Evolutionary conservation across 2,888 invertebrate genomes (phyloP).

Genomic region (Drosophila bunnanda): DNA sequence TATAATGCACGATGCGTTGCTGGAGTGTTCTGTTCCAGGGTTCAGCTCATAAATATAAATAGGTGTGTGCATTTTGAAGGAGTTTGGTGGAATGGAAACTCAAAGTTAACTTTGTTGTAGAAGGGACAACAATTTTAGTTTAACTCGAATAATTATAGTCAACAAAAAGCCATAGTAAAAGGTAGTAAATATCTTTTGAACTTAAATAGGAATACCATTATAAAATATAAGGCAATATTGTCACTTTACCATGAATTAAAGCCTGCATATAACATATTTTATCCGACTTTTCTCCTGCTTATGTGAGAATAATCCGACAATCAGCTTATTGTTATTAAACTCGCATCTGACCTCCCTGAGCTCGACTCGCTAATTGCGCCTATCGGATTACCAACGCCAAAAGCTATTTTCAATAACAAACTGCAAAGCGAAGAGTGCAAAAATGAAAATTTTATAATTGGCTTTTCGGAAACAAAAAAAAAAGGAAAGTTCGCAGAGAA

Average conservation of each 20-base stretch:
- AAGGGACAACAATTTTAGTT: not conserved
- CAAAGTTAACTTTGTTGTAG: constrained; percentile 5
- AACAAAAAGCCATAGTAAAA: not conserved
- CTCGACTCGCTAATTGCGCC: constrained; percentile 66
- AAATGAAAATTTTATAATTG: constrained; percentile 76
- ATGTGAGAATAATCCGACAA: constrained; percentile 48
- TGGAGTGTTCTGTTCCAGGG: constrained; percentile 9
- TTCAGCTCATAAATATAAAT: constrained; percentile 73
- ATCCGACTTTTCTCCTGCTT: not conserved
- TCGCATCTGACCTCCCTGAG: constrained; percentile 36
- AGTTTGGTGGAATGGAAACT: not conserved
- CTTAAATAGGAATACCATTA: too few relatives aligned
- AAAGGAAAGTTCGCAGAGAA: not conserved
- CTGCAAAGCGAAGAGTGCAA: constrained; percentile 54
- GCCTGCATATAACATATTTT: too few relatives aligned
- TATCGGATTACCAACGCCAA: constrained; percentile 74
- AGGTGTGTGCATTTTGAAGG: constrained; percentile 55
- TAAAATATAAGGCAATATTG: too few relatives aligned
- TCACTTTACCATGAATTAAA: too few relatives aligned
- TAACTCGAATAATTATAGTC: not conserved
- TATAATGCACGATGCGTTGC: constrained; percentile 57
- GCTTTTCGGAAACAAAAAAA: constrained; percentile 57
- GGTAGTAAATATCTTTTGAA: not conserved
- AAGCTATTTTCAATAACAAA: constrained; percentile 60
- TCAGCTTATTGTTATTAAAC: constrained; percentile 64